phyloP scores from a whole-genome alignment of 1,140 invertebrate genomes.

The Melanaphis sacchari region DNA sequence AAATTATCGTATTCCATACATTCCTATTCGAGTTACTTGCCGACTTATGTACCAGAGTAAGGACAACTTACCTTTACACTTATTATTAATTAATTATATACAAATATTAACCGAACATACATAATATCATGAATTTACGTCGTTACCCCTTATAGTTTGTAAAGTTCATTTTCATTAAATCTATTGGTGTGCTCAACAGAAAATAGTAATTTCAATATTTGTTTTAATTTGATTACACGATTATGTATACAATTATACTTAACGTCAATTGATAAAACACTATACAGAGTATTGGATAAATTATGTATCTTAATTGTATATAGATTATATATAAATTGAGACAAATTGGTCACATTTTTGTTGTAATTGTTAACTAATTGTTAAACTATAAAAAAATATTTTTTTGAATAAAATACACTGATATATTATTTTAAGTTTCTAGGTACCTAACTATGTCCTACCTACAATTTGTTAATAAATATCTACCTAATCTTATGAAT shows the following conservation, averaged over 20 bases:
- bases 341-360: background rate
- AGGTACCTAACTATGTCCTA: too few relatives aligned
- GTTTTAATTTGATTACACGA: background rate
- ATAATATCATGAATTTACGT: background rate
- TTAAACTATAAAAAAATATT: background rate
- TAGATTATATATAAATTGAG: too few relatives aligned
- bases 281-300: background rate
- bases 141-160: background rate
- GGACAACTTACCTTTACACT: background rate
- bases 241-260: background rate
- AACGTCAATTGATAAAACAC: background rate
- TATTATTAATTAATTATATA: background rate
- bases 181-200: background rate
- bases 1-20: constrained; percentile 50
- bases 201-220: background rate
- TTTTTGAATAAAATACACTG: background rate
- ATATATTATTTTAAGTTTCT: background rate
- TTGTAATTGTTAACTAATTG: background rate
- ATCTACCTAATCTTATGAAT: too few relatives aligned
- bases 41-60: constrained; percentile 56
- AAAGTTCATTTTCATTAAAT: background rate
- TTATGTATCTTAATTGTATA: background rate
- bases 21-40: constrained; percentile 57
- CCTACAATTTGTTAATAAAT: too few relatives aligned
- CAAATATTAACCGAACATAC: background rate